Evolutionary conservation across 2,888 invertebrate genomes (phyloP), one percentile per base, ranked within the genome.

Genomic region (Sceliomorpha sp.): DNA sequence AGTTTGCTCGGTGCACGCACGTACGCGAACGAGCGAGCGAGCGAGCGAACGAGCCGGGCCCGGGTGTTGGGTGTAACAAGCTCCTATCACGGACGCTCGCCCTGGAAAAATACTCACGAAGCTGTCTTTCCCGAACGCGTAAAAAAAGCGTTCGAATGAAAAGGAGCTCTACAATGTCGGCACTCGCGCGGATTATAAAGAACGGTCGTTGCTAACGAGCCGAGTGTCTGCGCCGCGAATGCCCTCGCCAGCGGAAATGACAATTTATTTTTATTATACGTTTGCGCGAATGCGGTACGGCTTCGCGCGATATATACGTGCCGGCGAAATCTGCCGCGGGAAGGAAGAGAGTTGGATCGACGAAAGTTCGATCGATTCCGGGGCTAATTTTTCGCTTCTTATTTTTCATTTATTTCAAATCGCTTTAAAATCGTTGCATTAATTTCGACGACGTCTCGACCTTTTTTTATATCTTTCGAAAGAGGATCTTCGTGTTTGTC

Each of bases 161-260:
- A 15, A n/a, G n/a, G 48, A n/a, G 13, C 9, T 14, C 40, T 45
- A 60, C 60, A 56, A 62, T 47, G 64, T 51, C 56, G 64, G 64
- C 58, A 9, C 36, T 34, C 56, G 50, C 55, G 15, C 59, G 67
- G n/a, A 59, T 67, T 66, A 55, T 55, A 67, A 67, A 53, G 66
- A 51, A 13, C 34, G 37, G 27, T n/a, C 36, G 50, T 36, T 31
- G 39, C 26, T 66, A 66, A 66, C 66, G 36, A 66, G 66, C 40
- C 24, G 5, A 2, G 5, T 5, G 20, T 20, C 5, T 20, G 20
- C 20, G 24, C 24, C 32, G 36, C 48, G 56, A 53, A 45, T 14
- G 9, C 37, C 20, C 27, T 26, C 48, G 53, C 47, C 47, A 40
- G 10, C 63, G 63, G 63, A 64, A 64, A 42, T 55, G 48, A 50